Base-by-base conservation (phyloP, 35 echinoderm and acorn worm species). In the Holothuria glaberrima region DNA sequence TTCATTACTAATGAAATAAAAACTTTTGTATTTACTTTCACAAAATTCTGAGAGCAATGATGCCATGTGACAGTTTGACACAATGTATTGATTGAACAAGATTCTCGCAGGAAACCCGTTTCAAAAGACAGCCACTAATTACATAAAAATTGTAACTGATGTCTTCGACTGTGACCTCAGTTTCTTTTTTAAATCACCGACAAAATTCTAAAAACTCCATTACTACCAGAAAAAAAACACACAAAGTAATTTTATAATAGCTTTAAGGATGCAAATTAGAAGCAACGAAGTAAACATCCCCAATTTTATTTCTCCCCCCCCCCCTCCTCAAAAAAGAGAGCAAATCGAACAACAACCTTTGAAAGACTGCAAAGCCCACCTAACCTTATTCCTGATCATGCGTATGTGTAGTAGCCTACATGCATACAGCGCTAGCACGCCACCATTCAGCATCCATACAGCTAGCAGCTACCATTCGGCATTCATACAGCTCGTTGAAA, bases 1-100 rank as follows among this genome's bases (percentile, higher is more conserved):
- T 70, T 70, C 66, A 25, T n/a, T 30, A 70, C 66, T 70, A 19
- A 22, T 70, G 66, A 70, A 70, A 70, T 70, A 70, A 6, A 26
- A 70, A 31, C 4, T 28, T 26, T 70, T 70, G 66, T 70, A 70
- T 70, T 70, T 70, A 70, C 19, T 70, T 70, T 70, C 25, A 6
- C 25, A 70, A 70, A 70, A 70, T 26, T 70, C 58, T 61, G 58
- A 61, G 58, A 61, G 58, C 58, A 61, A 3, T 61, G 58, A 61
- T 61, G 58, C 58, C 58, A 61, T 61, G 58, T 61, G n/a, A 61
- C 58, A 61, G 58, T 61, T 61, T 61, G 58, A 14, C 58, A 61
- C 58, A 61, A 61, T 61, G 58, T 61, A 61, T 0, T 0, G 58
- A 18, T 18, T 61, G 58, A 18, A 61, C 58, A 61, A 18, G 58